A percentile compares a stretch with the other conserved stretches of the same genome.
phyloP scores from a whole-genome alignment of 53 echinoderm and acorn worm genomes.

The Holothuria scabra region DNA sequence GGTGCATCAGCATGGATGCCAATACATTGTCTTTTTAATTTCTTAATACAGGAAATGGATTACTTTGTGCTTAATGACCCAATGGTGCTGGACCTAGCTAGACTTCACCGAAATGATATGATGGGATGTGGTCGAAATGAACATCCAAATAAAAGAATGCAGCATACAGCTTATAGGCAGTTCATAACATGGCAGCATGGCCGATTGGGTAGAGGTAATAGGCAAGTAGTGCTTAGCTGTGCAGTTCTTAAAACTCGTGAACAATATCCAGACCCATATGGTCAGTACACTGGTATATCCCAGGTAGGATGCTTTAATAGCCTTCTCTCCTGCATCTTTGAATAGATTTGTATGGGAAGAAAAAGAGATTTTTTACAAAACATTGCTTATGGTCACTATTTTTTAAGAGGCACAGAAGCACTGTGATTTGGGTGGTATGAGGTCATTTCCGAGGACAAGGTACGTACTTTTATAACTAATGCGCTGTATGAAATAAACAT shows the following conservation, averaged over 20 bases:
- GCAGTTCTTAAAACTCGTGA: conserved; percentile 4
- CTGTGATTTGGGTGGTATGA: too few species aligned
- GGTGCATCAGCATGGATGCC: too few species aligned
- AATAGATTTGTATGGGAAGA: too few species aligned
- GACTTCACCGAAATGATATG: not conserved
- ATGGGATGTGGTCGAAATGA: not conserved
- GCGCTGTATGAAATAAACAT: too few species aligned
- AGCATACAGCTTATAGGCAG: conserved; percentile 10
- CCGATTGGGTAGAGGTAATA: conserved; percentile 21
- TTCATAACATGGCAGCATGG: conserved; percentile 25
- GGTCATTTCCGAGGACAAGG: too few species aligned
- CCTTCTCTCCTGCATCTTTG: too few species aligned
- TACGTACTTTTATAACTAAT: too few species aligned
- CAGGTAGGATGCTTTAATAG: not conserved
- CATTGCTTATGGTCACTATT: too few species aligned
- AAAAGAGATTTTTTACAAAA: too few species aligned
- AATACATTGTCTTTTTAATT: too few species aligned
- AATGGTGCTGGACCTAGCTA: not conserved
- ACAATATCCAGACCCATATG: not conserved
- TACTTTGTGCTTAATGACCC: conserved; percentile 6
- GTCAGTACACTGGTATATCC: conserved; percentile 10
- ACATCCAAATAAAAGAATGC: not conserved
- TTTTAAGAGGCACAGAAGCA: too few species aligned
- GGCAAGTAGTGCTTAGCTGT: conserved; percentile 21
- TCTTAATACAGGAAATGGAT: conserved; percentile 1